Percentiles rank a stretch among this genome's conserved stretches.
Evolutionary conservation across 2,888 invertebrate species (phyloP).

Genomic region (Leptogaster cylindrica): DNA sequence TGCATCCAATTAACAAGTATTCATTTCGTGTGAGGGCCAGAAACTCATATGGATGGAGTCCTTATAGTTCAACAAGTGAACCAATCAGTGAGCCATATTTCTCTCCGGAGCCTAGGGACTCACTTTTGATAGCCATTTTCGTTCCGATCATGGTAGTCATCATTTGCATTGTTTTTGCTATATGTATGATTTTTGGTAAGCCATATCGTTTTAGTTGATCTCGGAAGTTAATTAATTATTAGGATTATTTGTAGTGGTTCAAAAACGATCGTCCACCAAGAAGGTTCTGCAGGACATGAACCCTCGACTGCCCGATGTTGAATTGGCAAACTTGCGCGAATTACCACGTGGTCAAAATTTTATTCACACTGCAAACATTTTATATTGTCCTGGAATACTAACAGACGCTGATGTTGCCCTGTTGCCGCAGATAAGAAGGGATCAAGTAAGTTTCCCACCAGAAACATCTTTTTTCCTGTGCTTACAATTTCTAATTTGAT

Average conservation of each 20-base stretch:
- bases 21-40: conserved; percentile 78
- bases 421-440: conserved; percentile 84
- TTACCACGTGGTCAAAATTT: conserved; percentile 74
- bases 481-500: neutral
- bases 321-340: conserved; percentile 84
- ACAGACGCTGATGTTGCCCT: conserved; percentile 79
- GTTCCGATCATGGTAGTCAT: conserved; percentile 65
- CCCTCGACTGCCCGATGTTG: conserved; percentile 74
- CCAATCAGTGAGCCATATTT: conserved; percentile 61
- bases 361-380: conserved; percentile 81
- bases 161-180: conserved; percentile 55
- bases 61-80: conserved; percentile 73
- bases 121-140: conserved; percentile 69
- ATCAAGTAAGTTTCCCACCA: conserved; percentile 66
- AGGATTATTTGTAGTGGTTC: conserved; percentile 66
- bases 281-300: conserved; percentile 68
- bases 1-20: conserved; percentile 68
- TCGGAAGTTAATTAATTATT: neutral
- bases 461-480: neutral
- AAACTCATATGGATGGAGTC: conserved; percentile 84
- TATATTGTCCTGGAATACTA: conserved; percentile 74
- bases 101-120: conserved; percentile 57
- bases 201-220: neutral
- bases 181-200: conserved; percentile 55
- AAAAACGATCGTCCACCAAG: conserved; percentile 71